Conservation (phyloP, 2,113 vertebrate species). For the Amblyopsis rosae region DNA sequence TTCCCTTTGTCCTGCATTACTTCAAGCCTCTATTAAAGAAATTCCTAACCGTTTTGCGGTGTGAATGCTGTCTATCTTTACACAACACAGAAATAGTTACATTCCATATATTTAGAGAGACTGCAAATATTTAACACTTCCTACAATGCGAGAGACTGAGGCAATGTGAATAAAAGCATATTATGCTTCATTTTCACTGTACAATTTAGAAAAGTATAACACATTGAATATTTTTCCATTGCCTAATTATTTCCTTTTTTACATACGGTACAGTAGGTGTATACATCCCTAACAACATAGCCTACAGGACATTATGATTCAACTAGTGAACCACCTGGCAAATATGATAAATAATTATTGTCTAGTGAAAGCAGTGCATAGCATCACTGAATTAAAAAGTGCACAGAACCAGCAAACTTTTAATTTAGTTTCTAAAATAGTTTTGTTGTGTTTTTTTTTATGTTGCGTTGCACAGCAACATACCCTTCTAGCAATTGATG, state of each 20-base stretch:
- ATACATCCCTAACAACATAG: too few relatives aligned
- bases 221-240: too few relatives aligned
- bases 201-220: too few relatives aligned
- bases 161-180: neutral
- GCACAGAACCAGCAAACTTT: conserved; percentile 45
- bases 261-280: too few relatives aligned
- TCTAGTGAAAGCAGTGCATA: neutral
- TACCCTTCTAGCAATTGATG: neutral
- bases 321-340: neutral
- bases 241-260: too few relatives aligned
- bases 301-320: too few relatives aligned
- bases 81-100: conserved; percentile 10
- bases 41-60: conserved; percentile 27
- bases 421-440: too few relatives aligned
- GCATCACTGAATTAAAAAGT: conserved; percentile 19
- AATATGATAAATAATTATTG: too few relatives aligned
- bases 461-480: neutral
- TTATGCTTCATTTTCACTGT: neutral
- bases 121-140: neutral
- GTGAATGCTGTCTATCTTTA: neutral
- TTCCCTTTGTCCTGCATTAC: neutral
- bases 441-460: neutral
- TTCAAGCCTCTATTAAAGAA: neutral
- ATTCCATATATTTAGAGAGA: conserved; percentile 10
- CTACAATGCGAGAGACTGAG: neutral